A percentile compares a stretch with the other conserved stretches of the same genome.
These are phyloP conservation scores for Hemibagrus guttatus DNA, from an alignment of 2,797 vertebrate genomes.

Conservation along the genomic window DNA sequence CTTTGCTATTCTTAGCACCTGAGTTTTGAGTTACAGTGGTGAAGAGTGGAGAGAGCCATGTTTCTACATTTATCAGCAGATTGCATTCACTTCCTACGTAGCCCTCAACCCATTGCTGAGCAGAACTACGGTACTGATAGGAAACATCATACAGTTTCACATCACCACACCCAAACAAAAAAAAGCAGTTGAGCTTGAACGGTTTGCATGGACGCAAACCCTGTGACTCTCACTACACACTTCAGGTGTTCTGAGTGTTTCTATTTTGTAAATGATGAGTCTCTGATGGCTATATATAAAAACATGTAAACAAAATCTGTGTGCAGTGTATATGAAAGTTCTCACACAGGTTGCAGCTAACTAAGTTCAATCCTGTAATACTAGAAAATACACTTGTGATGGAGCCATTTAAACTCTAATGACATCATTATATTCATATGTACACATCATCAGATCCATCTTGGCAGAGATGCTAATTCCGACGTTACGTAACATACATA, in stretches of 20 bases:
- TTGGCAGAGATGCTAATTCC: not conserved
- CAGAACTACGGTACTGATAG: constrained; percentile 44
- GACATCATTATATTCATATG: not conserved
- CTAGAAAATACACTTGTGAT: not conserved
- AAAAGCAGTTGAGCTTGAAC: not conserved
- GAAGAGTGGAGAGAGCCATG: constrained; percentile 55
- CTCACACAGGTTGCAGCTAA: not conserved
- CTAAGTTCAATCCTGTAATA: not conserved
- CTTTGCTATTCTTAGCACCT: constrained; percentile 74
- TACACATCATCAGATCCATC: not conserved
- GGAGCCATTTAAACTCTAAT: constrained; percentile 5
- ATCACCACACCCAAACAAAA: constrained; percentile 52
- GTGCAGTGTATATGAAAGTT: not conserved
- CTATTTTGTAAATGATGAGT: not conserved
- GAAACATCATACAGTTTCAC: constrained; percentile 41
- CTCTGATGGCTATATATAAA: not conserved
- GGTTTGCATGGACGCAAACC: not conserved
- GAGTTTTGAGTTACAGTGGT: constrained; percentile 67
- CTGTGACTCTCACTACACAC: not conserved
- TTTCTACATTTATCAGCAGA: constrained; percentile 70
- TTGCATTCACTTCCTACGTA: constrained; percentile 44
- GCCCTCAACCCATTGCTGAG: constrained; percentile 30
- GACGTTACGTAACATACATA: not conserved
- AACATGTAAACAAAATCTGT: not conserved
- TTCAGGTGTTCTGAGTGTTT: not conserved